Conservation (phyloP, 2,888 invertebrate genomes). For the Gisinianus flammeolus region DNA sequence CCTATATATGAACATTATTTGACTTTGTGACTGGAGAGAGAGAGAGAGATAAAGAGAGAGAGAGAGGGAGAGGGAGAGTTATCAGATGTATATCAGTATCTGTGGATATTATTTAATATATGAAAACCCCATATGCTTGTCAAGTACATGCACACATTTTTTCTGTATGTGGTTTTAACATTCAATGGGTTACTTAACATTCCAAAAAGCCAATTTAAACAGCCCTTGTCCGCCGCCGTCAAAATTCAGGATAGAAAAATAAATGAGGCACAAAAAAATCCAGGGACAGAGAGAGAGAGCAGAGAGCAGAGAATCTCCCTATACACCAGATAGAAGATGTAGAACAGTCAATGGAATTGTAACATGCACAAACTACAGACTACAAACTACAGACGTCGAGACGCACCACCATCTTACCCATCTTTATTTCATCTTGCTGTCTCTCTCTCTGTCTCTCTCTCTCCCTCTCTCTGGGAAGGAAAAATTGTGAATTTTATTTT, state of each 20-base stretch:
- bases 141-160: neutral
- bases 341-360: no score
- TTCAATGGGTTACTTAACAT: constrained; percentile 7
- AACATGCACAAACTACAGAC: no score
- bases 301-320: no score
- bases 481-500: no score
- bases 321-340: no score
- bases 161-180: no score
- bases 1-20: neutral
- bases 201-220: constrained; percentile 17
- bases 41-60: neutral
- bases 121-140: neutral
- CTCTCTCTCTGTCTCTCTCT: no score
- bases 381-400: no score
- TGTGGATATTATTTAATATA: neutral
- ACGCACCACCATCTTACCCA: no score
- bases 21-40: neutral
- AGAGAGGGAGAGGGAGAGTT: neutral
- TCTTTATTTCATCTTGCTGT: no score
- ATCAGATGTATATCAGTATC: neutral
- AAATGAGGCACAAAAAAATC: constrained; percentile 7
- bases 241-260: neutral
- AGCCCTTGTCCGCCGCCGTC: neutral
- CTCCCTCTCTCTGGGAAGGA: no score
- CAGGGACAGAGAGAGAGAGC: no score